Base-by-base conservation (phyloP, 2,888 invertebrate genomes). In the Agriotes lineatus region DNA sequence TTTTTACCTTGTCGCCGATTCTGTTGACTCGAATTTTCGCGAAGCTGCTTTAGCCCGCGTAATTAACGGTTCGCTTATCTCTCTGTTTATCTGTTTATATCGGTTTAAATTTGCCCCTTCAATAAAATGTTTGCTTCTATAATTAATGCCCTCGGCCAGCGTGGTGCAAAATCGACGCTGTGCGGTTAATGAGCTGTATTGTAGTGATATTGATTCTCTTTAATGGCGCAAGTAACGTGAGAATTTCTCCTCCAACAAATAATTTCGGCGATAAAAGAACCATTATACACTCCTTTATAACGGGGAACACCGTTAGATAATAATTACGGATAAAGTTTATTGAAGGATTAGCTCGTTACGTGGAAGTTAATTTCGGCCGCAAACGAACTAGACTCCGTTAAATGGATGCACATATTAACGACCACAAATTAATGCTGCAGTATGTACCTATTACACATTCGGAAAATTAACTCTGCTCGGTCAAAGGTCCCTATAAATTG, bases 101-200 rank as follows among this genome's bases (percentile, higher is more conserved):
- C 16, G 1, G 33, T 52, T 52, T 52, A 52, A 52, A 33, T 52
- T 52, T n/a, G 52, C 18, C 7, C 18, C 52, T 52, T 52, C 33
- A 58, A 58, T 58, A 58, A 62, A 61, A 61, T 50, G 52, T 62
- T 62, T 62, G 52, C 14, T 62, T 62, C 50, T 57, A 18, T 62
- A 64, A 64, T 64, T 56, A 64, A 44, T 45, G 56, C 64, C 30
- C 19, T 19, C 19, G 57, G 57, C 56, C 22, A 42, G 12, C 22
- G 45, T 33, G 35, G 44, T 48, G 37, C 25, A 65, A 58, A 42
- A 65, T 30, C 37, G 22, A 33, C 63, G 50, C 59, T 52, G 19
- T 58, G 63, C 33, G 60, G 60, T 69, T 69, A 69, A 69, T 69
- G 69, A 69, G 65, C 65, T 69, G 69, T 61, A 65, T 69, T 61